Evolutionary conservation across 2,797 vertebrate genomes (phyloP).

Genomic region (Schizothorax lantsangensis): DNA sequence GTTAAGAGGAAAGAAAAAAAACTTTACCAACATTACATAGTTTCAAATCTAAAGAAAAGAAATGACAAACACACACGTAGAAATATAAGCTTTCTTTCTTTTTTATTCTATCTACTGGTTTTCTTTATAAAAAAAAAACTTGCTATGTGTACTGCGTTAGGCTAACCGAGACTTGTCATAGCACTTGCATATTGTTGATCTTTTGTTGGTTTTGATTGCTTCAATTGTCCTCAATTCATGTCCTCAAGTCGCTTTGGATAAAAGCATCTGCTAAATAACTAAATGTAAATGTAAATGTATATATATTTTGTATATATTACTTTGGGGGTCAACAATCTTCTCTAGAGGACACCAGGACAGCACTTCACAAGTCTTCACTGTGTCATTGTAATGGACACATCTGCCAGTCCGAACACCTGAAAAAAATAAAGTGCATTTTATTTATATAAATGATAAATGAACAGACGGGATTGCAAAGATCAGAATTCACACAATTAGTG

Average conservation of each 20-base stretch:
- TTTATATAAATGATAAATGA: background rate
- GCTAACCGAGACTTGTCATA: too few species aligned
- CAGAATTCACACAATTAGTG: background rate
- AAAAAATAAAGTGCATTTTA: background rate
- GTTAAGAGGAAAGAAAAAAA: background rate
- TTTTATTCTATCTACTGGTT: too few species aligned
- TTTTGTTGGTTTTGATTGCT: too few species aligned
- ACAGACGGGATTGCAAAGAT: background rate
- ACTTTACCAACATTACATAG: background rate
- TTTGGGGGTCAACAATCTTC: constrained; percentile 65
- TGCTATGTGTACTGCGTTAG: too few species aligned
- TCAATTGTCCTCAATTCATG: too few species aligned
- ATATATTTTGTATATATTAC: constrained; percentile 66
- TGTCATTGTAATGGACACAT: constrained; percentile 76
- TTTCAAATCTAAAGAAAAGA: background rate
- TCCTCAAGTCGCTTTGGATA: too few species aligned
- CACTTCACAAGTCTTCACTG: constrained; percentile 82
- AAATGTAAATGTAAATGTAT: background rate
- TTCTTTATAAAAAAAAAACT: too few species aligned
- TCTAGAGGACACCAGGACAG: constrained; percentile 84
- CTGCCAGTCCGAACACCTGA: constrained; percentile 83
- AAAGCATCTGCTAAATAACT: too few species aligned
- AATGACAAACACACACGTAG: background rate
- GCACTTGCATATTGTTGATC: too few species aligned
- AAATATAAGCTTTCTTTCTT: too few species aligned